phyloP scores from a whole-genome alignment of 2,113 vertebrate species.

The Desmodus rotundus region DNA sequence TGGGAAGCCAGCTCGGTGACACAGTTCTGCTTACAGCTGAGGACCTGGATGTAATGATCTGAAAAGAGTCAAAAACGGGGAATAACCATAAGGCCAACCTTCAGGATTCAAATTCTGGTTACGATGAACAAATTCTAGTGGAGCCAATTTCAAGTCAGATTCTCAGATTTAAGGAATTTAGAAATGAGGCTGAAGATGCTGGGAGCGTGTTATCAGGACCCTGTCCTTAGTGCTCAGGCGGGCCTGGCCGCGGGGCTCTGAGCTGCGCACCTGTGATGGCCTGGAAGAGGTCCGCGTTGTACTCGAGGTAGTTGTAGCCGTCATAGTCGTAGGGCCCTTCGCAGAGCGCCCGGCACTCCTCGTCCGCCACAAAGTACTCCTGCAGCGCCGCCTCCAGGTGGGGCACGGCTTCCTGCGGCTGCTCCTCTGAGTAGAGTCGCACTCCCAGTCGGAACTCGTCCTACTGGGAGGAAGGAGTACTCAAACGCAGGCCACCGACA shows the following conservation, averaged over 20 bases:
- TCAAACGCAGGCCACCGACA: neutral
- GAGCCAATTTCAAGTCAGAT: neutral
- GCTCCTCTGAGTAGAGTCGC: constrained; percentile 88
- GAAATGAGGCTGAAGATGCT: neutral
- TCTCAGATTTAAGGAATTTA: neutral
- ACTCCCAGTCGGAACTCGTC: constrained; percentile 88
- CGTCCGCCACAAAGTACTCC: constrained; percentile 85
- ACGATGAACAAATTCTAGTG: neutral
- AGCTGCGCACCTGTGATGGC: constrained; percentile 85
- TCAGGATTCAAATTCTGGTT: neutral
- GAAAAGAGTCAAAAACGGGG: constrained; percentile 40
- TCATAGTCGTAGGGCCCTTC: constrained; percentile 94
- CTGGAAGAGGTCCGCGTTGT: constrained; percentile 94
- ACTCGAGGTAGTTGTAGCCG: constrained; percentile 98
- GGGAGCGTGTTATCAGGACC: neutral
- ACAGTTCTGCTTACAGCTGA: constrained; percentile 95
- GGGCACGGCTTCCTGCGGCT: constrained; percentile 80
- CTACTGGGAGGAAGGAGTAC: constrained; percentile 74
- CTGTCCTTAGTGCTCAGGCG: neutral
- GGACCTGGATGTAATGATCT: constrained; percentile 95
- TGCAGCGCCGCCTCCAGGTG: constrained; percentile 88
- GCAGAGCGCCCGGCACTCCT: constrained; percentile 89
- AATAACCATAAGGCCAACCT: neutral
- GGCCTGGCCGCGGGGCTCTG: rapidly evolving
- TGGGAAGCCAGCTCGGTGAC: constrained; percentile 87